Evolutionary conservation across 2,888 invertebrate genomes (phyloP), one percentile per base, ranked within the genome.

Genomic region (Endotricha flammealis): DNA sequence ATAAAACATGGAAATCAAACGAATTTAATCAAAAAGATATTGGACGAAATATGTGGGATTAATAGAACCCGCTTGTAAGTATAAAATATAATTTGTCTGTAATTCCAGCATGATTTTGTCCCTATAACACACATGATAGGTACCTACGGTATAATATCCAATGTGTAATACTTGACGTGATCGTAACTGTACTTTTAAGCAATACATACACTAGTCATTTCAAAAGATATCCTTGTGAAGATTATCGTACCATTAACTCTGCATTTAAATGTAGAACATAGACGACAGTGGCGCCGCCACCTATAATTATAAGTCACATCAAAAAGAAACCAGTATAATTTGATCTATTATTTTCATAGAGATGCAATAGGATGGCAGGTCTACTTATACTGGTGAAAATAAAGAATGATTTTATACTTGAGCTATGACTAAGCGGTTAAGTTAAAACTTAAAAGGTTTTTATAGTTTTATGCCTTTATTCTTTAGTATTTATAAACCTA

Each of bases 371-470:
- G 6, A 10, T n/a, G 17, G 39, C 8, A 33, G 58, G 8, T 53
- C 57, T 42, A 24, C n/a, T 24, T 43, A 41, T 39, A 50, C 32
- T 46, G 53, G 59, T 44, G 29, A 33, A 30, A 35, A 45, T 49
- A 50, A 50, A 49, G 33, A 44, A 42, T 37, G 59, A 61, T 62
- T 66, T 61, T 53, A 51, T 64, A 63, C 69, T 65, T 55, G 49
- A 59, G 54, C 50, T 48, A 46, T 46, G 47, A 42, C 32, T 52
- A 38, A 46, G 48, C 42, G 59, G 59, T 45, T 39, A 28, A 39
- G 55, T 53, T 58, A 52, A 67, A 28, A 39, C 54, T 53, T 58
- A 52, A 67, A 67, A 67, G 59, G 64, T 46, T 61, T 66, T 61
- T 63, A 63, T 62, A 60, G 60, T 60, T 62, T 53, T 59, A 62